phyloP scores from a whole-genome alignment of 2,113 vertebrate species.

The Oxygymnocypris stewartii region DNA sequence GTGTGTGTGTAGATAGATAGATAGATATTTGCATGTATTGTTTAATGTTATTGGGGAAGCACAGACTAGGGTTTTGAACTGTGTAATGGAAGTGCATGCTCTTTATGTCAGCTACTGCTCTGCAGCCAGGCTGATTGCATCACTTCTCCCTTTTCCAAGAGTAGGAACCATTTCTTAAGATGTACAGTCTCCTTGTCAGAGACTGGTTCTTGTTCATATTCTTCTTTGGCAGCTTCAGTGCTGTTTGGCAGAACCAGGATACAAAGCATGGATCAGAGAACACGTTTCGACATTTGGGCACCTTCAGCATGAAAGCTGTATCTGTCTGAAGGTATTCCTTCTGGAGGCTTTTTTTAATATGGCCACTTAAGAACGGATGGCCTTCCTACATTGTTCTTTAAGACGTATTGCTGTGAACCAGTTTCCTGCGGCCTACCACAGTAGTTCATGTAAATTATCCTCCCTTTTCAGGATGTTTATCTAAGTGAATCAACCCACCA shows the following conservation, averaged over 20 bases:
- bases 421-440: not conserved
- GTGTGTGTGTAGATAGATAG: not conserved
- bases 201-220: not conserved
- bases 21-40: not conserved
- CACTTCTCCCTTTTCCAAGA: not conserved
- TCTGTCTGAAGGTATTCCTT: not conserved
- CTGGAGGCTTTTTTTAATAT: not conserved
- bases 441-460: not conserved
- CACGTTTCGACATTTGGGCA: not conserved
- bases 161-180: not conserved
- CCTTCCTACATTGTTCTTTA: not conserved
- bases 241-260: not conserved
- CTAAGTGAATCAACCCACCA: conserved; percentile 12
- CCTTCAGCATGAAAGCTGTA: not conserved
- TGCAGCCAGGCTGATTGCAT: not conserved
- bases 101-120: not conserved
- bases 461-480: conserved; percentile 10
- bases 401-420: not conserved
- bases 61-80: not conserved
- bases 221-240: not conserved
- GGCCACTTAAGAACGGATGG: not conserved
- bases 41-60: not conserved
- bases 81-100: not conserved
- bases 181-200: not conserved
- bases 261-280: not conserved